phyloP scores from a whole-genome alignment of 2,113 vertebrate genomes.

The Dipodomys stephensi region DNA sequence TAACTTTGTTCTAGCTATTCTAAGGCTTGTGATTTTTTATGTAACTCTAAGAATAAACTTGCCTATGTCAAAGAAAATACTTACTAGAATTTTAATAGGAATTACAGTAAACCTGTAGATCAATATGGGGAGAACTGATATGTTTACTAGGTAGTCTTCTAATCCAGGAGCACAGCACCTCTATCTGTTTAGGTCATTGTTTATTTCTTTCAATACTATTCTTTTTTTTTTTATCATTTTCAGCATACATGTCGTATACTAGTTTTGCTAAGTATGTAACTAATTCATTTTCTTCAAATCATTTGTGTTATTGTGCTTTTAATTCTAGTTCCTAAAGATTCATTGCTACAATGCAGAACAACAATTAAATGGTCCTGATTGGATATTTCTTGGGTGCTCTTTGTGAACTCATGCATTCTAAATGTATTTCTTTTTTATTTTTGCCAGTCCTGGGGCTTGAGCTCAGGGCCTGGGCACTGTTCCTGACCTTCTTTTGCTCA shows the following conservation, averaged over 20 bases:
- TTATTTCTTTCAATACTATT: conserved; percentile 38
- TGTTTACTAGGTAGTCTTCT: not conserved
- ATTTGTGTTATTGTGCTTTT: not conserved
- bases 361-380: not conserved
- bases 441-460: no score
- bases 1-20: not conserved
- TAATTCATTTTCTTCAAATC: conserved; percentile 27
- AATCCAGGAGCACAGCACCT: not conserved
- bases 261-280: conserved; percentile 10
- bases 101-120: conserved; percentile 8
- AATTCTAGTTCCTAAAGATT: not conserved
- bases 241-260: not conserved
- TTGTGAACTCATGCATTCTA: not conserved
- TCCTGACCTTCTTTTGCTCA: no score
- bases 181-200: not conserved
- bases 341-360: conserved; percentile 5
- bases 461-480: no score
- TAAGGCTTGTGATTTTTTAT: not conserved
- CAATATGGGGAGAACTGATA: not conserved
- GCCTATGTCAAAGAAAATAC: not conserved
- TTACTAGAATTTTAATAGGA: not conserved
- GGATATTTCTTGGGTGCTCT: not conserved
- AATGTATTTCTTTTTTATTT: not conserved
- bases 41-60: conserved; percentile 35
- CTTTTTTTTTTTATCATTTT: not conserved